These are phyloP conservation scores for Monopterus albus DNA, from an alignment of 2,113 vertebrate genomes.

Conservation along the genomic window DNA sequence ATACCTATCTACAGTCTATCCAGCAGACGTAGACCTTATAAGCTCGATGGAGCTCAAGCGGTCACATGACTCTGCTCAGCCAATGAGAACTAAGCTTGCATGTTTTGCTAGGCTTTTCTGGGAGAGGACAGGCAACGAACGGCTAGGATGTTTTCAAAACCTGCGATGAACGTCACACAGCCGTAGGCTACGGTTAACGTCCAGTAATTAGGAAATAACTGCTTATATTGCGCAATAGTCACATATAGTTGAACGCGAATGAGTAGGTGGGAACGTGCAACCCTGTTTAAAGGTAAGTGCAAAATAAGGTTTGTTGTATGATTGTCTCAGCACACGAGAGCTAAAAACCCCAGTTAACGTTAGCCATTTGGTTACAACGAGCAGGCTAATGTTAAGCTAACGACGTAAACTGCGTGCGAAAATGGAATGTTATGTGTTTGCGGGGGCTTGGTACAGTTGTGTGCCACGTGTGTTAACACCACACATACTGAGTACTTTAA, in stretches of 20 bases:
- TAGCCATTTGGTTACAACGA: slow-evolving; percentile 72
- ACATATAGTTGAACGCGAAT: slow-evolving; percentile 45
- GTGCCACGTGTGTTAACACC: slow-evolving; percentile 75
- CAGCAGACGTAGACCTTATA: slow-evolving; percentile 73
- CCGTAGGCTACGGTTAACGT: slow-evolving; percentile 75
- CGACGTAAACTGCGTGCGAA: slow-evolving; percentile 75
- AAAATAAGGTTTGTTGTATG: slow-evolving; percentile 24
- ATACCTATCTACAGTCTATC: slow-evolving; percentile 59
- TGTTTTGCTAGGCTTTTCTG: slow-evolving; percentile 83
- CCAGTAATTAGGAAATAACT: slow-evolving; percentile 62
- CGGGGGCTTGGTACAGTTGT: slow-evolving; percentile 60
- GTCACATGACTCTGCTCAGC: slow-evolving; percentile 70
- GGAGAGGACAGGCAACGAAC: slow-evolving; percentile 77
- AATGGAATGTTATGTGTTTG: slow-evolving; percentile 70
- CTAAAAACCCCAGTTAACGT: slow-evolving; percentile 58
- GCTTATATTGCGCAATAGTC: slow-evolving; percentile 45
- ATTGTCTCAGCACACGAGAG: slow-evolving; percentile 5
- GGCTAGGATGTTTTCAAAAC: slow-evolving; percentile 85
- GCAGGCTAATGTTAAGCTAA: slow-evolving; percentile 72
- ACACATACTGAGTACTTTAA: slow-evolving; percentile 41
- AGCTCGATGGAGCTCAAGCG: slow-evolving; percentile 55
- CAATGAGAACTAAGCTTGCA: slow-evolving; percentile 73
- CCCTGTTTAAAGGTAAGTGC: slow-evolving; percentile 76
- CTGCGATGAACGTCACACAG: slow-evolving; percentile 80
- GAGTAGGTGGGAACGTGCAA: slow-evolving; percentile 51